Evolutionary conservation across 2,888 invertebrate genomes (phyloP), one percentile per base, ranked within the genome.

Genomic region (Ennomos erosarius): DNA sequence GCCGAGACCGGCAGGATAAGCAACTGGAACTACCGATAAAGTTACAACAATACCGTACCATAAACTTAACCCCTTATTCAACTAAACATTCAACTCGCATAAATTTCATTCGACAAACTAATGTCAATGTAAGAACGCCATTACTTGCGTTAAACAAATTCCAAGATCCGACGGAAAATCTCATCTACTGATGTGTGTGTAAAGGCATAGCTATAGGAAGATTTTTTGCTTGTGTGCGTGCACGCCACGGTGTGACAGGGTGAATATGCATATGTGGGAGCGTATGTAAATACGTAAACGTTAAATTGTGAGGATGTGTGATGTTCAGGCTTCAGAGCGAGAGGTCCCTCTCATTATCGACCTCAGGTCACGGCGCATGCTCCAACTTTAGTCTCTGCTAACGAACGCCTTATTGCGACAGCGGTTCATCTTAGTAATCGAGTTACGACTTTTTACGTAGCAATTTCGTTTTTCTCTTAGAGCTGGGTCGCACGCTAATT

Each of bases 351-450:
- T 93, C 93, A 93, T 93, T 93, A 93, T 93, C 93, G 93, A 93
- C 93, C 93, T 90, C 81, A 79, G 93, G 92, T 92, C 92, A 90
- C 81, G 81, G 93, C 93, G 93, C 93, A 92, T 93, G 93, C 93
- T 88, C 91, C 85, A 79, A 86, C 78, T 81, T 75, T 69, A 54
- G 65, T 64, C 79, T 81, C 80, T 79, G 80, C 86, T 90, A 90
- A 90, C 90, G 90, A 91, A 90, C 82, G 88, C 87, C 90, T 89
- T 90, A 90, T 87, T 87, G 89, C 89, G 89, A 89, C 90, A 88
- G 87, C 83, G 90, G 88, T 90, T 90, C 91, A 89, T 90, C 87
- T 81, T 74, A 77, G 87, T 92, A 92, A 92, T 92, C 91, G 91
- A 92, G 91, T 92, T 92, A 92, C 90, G 89, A 91, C 88, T 90